phyloP scores from a whole-genome alignment of 2,113 vertebrate species.

The Himantopus leucocephalus region DNA sequence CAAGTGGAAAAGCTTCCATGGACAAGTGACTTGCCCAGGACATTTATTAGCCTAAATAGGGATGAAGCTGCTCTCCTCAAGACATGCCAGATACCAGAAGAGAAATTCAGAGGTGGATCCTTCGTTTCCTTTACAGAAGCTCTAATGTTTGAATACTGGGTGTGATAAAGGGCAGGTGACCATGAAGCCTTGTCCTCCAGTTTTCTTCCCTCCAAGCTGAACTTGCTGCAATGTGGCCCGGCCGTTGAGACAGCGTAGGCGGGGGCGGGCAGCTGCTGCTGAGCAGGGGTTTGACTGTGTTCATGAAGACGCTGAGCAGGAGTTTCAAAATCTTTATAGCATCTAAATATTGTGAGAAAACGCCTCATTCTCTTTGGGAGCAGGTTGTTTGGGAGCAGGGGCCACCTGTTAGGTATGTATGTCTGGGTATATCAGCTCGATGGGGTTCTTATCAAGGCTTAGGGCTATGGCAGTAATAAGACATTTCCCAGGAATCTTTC shows the following conservation, averaged over 20 bases:
- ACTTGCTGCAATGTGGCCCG: not conserved
- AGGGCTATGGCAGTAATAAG: not conserved
- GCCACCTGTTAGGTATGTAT: slow-evolving; percentile 11
- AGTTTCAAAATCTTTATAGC: not conserved
- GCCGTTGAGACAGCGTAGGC: not conserved
- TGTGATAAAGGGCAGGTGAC: not conserved
- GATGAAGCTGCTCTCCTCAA: not conserved
- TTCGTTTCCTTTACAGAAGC: not conserved
- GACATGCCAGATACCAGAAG: not conserved
- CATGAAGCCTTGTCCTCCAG: not conserved
- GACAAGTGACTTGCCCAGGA: not conserved
- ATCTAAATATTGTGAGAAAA: not conserved
- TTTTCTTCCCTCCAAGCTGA: not conserved
- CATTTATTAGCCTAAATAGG: not conserved
- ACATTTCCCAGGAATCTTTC: slow-evolving; percentile 20
- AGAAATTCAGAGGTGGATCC: not conserved
- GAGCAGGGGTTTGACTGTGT: not conserved
- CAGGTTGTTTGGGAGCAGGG: slow-evolving; percentile 7
- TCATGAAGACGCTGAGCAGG: not conserved
- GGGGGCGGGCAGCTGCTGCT: not conserved
- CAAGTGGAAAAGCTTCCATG: not conserved
- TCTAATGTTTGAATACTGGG: not conserved
- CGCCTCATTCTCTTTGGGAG: not conserved
- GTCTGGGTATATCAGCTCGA: not conserved
- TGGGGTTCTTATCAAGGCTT: not conserved